Conservation (phyloP, 2,888 invertebrate species). For the Limnephilus rhombicus region DNA sequence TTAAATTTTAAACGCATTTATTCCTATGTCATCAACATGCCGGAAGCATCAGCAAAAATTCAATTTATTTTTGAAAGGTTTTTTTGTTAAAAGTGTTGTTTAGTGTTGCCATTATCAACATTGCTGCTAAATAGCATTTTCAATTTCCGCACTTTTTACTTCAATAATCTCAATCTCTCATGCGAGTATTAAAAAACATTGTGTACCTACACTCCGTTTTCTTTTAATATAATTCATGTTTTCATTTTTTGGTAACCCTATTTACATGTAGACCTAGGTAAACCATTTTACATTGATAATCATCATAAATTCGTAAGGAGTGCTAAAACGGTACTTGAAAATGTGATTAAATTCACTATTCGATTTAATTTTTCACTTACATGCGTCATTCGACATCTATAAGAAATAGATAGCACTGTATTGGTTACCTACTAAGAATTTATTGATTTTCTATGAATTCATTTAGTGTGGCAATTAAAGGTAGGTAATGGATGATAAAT, state of each 20-base stretch:
- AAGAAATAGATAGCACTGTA: not conserved
- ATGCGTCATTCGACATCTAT: not conserved
- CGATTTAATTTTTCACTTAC: not conserved
- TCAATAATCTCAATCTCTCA: no score
- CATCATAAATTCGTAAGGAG: not conserved
- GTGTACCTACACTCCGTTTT: not conserved
- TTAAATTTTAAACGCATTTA: no score
- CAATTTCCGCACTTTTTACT: no score
- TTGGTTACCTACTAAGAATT: not conserved
- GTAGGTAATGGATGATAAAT: not conserved
- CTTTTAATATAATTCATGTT: not conserved
- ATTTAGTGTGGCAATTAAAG: not conserved
- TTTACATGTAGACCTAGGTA: not conserved
- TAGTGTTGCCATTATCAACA: no score
- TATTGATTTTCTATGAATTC: not conserved
- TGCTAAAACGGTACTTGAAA: not conserved
- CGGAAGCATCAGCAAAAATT: no score
- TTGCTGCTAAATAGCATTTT: no score
- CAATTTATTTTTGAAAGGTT: no score
- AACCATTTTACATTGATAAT: not conserved
- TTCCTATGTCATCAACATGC: no score
- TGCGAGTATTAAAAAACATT: not conserved
- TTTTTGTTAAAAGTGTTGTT: no score
- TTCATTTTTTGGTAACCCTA: not conserved
- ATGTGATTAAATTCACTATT: not conserved